A percentile compares a stretch with the other conserved stretches of the same genome.
phyloP scores from a whole-genome alignment of 2,797 vertebrate genomes.

The Discoglossus pictus region DNA sequence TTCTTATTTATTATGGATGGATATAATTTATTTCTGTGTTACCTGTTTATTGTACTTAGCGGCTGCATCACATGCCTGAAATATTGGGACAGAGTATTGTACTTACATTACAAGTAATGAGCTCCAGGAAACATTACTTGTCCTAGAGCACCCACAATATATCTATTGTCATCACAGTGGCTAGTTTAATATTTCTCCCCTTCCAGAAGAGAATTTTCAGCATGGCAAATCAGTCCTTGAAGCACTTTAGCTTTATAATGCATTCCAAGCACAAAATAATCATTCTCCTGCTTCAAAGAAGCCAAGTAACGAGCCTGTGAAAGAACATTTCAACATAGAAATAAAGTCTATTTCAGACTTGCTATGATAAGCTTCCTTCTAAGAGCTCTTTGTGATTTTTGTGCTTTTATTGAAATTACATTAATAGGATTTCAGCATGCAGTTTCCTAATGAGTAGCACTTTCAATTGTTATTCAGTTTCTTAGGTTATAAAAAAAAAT shows the following conservation, averaged over 20 bases:
- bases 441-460: too few relatives aligned
- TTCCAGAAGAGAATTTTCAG: not conserved
- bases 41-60: too few relatives aligned
- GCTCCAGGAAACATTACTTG: constrained; percentile 4
- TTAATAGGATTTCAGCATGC: too few relatives aligned
- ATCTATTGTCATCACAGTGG: not conserved
- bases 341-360: not conserved
- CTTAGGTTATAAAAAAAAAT: too few relatives aligned
- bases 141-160: constrained; percentile 8
- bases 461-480: too few relatives aligned
- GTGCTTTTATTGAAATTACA: too few relatives aligned
- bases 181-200: constrained; percentile 7
- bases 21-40: too few relatives aligned
- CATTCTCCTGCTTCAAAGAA: not conserved
- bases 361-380: too few relatives aligned
- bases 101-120: not conserved
- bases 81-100: not conserved
- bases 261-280: constrained; percentile 2
- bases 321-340: not conserved
- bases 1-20: too few relatives aligned
- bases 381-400: too few relatives aligned
- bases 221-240: constrained; percentile 2
- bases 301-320: not conserved
- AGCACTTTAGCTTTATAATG: constrained; percentile 1
- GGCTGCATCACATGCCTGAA: too few relatives aligned